Conservation (phyloP, 2,888 invertebrate genomes). For the Petrophora chlorosata region DNA sequence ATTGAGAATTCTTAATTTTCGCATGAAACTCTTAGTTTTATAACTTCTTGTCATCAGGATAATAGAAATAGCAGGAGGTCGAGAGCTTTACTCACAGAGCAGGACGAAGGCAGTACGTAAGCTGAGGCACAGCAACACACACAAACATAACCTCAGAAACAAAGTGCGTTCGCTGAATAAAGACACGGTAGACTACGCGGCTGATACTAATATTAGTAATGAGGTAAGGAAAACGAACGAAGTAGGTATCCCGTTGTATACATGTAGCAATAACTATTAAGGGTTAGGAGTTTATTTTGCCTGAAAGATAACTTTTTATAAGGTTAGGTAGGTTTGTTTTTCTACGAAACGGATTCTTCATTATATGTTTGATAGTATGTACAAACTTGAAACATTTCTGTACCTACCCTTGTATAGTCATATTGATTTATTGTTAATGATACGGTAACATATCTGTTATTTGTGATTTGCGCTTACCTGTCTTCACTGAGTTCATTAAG, state of each 20-base stretch:
- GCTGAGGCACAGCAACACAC: slow-evolving; percentile 83
- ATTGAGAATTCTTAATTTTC: too few relatives aligned
- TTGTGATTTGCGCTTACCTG: background rate
- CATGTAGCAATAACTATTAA: too few relatives aligned
- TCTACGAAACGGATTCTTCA: too few relatives aligned
- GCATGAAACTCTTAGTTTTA: background rate
- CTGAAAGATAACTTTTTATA: too few relatives aligned
- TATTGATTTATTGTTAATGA: too few relatives aligned
- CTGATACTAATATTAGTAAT: slow-evolving; percentile 66
- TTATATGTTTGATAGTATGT: too few relatives aligned
- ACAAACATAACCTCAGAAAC: slow-evolving; percentile 78
- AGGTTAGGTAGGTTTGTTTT: too few relatives aligned
- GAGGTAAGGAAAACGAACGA: slow-evolving; percentile 63
- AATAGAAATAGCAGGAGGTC: slow-evolving; percentile 90
- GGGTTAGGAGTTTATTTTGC: too few relatives aligned
- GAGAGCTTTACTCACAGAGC: slow-evolving; percentile 93
- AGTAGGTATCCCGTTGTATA: too few relatives aligned
- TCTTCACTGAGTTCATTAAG: too few relatives aligned
- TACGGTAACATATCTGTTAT: background rate
- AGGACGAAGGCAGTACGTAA: slow-evolving; percentile 90
- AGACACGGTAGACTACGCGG: slow-evolving; percentile 66
- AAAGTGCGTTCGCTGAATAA: slow-evolving; percentile 71
- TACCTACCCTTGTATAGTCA: too few relatives aligned
- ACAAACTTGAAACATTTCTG: too few relatives aligned
- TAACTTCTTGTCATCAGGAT: slow-evolving; percentile 57